Percentiles rank a stretch among this genome's conserved stretches.
Evolutionary conservation across 35 echinoderm and acorn worm genomes (phyloP).

Genomic region (Anneissia japonica): DNA sequence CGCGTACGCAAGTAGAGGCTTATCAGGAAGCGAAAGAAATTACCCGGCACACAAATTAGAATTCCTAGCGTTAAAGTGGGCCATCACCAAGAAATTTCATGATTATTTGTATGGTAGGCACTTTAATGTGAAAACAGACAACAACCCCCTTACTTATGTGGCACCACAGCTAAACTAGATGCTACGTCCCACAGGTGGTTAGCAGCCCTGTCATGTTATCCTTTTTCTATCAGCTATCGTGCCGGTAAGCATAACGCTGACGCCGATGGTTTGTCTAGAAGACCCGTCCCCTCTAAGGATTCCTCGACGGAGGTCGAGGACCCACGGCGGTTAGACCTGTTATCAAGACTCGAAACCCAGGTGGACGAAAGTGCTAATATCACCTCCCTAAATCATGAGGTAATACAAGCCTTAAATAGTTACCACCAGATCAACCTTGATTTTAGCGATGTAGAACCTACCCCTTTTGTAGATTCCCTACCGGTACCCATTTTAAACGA

Average conservation of each 20-base stretch:
- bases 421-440: neutral
- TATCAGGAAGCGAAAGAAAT: conserved; percentile 24
- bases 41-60: conserved; percentile 50
- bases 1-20: conserved; percentile 42
- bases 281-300: neutral
- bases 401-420: too few relatives aligned
- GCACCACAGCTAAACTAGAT: conserved; percentile 17
- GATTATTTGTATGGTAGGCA: conserved; percentile 41
- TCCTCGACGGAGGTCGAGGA: too few relatives aligned
- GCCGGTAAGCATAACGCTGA: conserved; percentile 7
- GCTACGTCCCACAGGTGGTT: conserved; percentile 14
- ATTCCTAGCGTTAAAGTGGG: conserved; percentile 49
- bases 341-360: too few relatives aligned
- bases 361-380: too few relatives aligned
- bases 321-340: too few relatives aligned
- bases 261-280: conserved; percentile 6
- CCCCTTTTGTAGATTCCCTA: neutral
- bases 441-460: neutral
- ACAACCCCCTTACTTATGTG: too few relatives aligned
- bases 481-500: too few relatives aligned
- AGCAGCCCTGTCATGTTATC: conserved; percentile 2
- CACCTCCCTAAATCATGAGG: too few relatives aligned
- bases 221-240: conserved; percentile 14
- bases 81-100: conserved; percentile 34
- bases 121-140: conserved; percentile 27